Evolutionary conservation across 2,888 invertebrate species (phyloP).

Genomic region (Sinodicranocentrus sp.): DNA sequence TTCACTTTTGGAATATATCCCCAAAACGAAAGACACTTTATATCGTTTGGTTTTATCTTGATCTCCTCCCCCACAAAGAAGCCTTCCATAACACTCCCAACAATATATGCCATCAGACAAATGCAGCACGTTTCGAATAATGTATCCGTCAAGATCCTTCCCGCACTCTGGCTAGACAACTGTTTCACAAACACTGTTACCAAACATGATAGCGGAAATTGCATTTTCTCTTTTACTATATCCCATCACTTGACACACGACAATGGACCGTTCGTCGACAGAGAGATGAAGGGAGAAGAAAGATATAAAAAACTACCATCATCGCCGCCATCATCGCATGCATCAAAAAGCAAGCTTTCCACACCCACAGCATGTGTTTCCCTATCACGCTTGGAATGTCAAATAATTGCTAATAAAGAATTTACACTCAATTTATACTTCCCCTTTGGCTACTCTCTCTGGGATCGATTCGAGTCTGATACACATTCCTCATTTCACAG

Average conservation of each 20-base stretch:
- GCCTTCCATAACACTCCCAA: no score
- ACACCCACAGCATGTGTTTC: background rate
- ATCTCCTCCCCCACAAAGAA: no score
- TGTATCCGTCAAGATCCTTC: no score
- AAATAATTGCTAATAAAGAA: constrained; percentile 22
- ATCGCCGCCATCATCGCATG: constrained; percentile 11
- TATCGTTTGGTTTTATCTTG: no score
- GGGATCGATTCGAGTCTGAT: no score
- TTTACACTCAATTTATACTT: no score
- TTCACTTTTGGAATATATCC: no score
- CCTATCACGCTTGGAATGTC: background rate
- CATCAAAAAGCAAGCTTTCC: background rate
- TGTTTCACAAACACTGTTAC: constrained; percentile 1
- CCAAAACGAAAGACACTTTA: no score
- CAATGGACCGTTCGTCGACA: background rate
- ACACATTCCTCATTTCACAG: background rate
- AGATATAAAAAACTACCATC: background rate
- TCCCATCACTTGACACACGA: constrained; percentile 31
- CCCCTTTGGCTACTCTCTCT: no score
- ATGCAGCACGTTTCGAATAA: no score
- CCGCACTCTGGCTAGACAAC: no score
- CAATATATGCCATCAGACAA: no score
- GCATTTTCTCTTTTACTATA: constrained; percentile 57
- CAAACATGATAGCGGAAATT: constrained; percentile 42
- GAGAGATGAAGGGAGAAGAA: background rate